Evolutionary conservation across 2,797 vertebrate genomes (phyloP).

Genomic region (Pterois miles): DNA sequence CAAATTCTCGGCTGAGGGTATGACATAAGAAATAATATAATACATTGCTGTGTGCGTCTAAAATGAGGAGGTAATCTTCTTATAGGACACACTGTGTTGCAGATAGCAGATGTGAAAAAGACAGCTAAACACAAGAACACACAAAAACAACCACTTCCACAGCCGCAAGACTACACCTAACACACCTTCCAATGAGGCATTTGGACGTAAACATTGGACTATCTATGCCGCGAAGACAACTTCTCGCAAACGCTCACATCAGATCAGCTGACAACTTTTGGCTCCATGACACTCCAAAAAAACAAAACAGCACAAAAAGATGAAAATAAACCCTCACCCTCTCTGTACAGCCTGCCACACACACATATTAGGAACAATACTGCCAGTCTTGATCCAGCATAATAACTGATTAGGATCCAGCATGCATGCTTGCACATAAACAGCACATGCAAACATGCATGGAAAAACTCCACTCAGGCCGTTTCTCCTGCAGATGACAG

Average conservation of each 20-base stretch:
- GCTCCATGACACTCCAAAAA: neutral
- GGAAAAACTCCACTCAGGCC: neutral
- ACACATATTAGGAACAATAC: neutral
- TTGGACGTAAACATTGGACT: neutral
- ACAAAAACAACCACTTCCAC: neutral
- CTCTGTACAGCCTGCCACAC: neutral
- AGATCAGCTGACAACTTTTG: neutral
- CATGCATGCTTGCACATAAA: conserved; percentile 2
- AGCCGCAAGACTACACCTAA: neutral
- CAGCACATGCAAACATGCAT: neutral
- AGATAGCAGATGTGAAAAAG: neutral
- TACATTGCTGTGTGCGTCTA: neutral
- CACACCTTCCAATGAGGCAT: neutral
- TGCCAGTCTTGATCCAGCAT: neutral
- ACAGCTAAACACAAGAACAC: neutral
- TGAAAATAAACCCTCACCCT: neutral
- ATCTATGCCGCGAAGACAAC: neutral
- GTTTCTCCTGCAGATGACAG: conserved; percentile 40
- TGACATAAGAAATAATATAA: neutral
- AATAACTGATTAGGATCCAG: neutral
- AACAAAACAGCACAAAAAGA: too few relatives aligned
- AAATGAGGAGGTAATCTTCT: neutral
- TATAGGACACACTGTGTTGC: neutral
- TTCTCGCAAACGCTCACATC: neutral
- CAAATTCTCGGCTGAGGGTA: neutral